These are phyloP conservation scores for Patella caerulea DNA, from an alignment of 2,888 invertebrate genomes.

Conservation along the genomic window DNA sequence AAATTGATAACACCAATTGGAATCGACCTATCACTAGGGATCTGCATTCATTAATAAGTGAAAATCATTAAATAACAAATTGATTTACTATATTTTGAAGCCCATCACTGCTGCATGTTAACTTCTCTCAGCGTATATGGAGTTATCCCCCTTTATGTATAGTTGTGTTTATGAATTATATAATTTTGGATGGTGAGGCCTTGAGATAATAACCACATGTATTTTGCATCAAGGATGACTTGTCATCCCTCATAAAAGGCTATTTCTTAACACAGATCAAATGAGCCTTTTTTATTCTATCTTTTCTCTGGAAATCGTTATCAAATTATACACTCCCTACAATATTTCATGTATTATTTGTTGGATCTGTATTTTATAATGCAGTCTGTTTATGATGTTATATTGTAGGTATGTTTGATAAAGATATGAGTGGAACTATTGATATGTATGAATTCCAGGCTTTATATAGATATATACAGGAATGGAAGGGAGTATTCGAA, in stretches of 20 bases:
- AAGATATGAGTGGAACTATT: slow-evolving; percentile 86
- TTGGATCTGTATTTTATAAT: not conserved
- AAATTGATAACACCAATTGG: not conserved
- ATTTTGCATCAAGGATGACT: too few relatives aligned
- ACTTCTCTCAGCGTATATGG: too few relatives aligned
- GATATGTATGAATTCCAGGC: slow-evolving; percentile 88
- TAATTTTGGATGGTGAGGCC: too few relatives aligned
- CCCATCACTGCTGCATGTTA: too few relatives aligned
- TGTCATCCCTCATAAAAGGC: too few relatives aligned
- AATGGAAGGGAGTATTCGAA: slow-evolving; percentile 87
- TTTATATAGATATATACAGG: slow-evolving; percentile 88
- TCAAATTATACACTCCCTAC: not conserved
- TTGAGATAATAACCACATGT: too few relatives aligned
- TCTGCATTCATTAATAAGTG: not conserved
- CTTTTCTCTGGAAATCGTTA: not conserved
- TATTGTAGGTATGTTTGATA: slow-evolving; percentile 87
- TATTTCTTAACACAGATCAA: too few relatives aligned
- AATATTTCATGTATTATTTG: not conserved
- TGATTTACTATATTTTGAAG: too few relatives aligned
- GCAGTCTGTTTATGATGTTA: not conserved
- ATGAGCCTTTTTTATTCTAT: too few relatives aligned
- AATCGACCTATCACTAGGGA: not conserved
- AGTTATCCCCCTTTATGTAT: too few relatives aligned
- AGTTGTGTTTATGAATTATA: too few relatives aligned
- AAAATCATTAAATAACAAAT: too few relatives aligned